Evolutionary conservation across 2,888 invertebrate species (phyloP), one percentile per base, ranked within the genome.

Genomic region (Lasioglossum figueresi): DNA sequence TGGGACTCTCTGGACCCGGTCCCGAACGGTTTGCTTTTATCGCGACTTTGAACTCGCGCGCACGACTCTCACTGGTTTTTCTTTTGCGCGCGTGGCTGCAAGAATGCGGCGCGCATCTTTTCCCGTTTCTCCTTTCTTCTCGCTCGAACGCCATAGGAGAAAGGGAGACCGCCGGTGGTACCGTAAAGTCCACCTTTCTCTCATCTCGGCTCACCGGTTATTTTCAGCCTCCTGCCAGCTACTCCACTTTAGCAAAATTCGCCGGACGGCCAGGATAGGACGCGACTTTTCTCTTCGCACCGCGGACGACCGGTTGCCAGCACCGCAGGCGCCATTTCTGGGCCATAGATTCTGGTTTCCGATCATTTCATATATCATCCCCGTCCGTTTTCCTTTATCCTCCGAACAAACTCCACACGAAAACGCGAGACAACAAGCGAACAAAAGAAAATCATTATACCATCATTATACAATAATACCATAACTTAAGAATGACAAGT

Each of bases 141-240:
- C 80, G 76, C 80, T 85, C 85, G 82, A 79, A 86, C 81, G 74
- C 70, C 68, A 71, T 84, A 23, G 81, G 90, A 89, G 90, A 90
- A 90, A 90, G 90, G 90, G 71, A 89, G 90, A 83, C 74, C 84
- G 71, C 31, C 59, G 59, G n/a, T 48, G 73, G 74, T 88, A 90
- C 88, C 90, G 87, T 89, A 88, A 83, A 86, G 84, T 89, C 87
- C 88, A 90, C 91, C 92, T 92, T 92, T 92, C 92, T 91, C 91
- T 90, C 90, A 88, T 89, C 85, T 86, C 82, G 84, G 73, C 84
- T 63, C 72, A 43, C 45, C 84, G 78, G 83, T 85, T 88, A 90
- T 88, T 90, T 87, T 85, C 87, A 82, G 80, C 66, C 75, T 66
- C 72, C 52, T 59, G 34, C 56, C 59, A 14, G 75, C 14, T 80